Evolutionary conservation across 2,888 invertebrate genomes (phyloP), one percentile per base, ranked within the genome.

Genomic region (Dicycla oo): DNA sequence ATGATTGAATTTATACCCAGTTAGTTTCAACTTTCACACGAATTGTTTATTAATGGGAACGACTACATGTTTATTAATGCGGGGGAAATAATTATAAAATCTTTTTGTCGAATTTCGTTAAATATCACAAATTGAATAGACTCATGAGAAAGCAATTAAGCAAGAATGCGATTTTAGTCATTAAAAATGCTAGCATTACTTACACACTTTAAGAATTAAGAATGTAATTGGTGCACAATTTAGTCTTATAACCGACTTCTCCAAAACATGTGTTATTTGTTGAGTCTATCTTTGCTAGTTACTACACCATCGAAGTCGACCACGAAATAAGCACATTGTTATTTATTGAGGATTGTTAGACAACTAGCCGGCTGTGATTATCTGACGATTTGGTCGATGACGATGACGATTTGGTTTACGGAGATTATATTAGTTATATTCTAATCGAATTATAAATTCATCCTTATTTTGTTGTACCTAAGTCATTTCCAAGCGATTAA

Each of bases 131-230:
- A 34, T 54, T 70, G 13, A 47, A 64, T 63, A 30, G 10, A 20
- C 5, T 0, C 26, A 20, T n/a, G n/a, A 20, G 20, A 40, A 40
- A 53, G 18, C 20, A 45, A 73, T 53, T 26, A 26, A 53, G 53
- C 47, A 47, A 60, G n/a, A 20, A 67, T 34, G 68, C 23, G 20
- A n/a, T 73, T 53, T 53, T 30, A 49, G 10, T 70, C 20, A 40
- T 56, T 38, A 38, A 47, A 38, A 70, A 56, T 45, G 53, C 34
- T 23, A 45, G 43, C 43, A 4, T 45, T 34, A 69, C 51, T 62
- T 63, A 66, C 61, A 57, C 15, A 38, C 4, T 43, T 13, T 26
- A 40, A 34, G 34, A n/a, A 30, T n/a, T 38, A 54, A 56, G 5
- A 45, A 38, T 67, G 63, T 63, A 23, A 66, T 23, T 47, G 45